Evolutionary conservation across 2,797 vertebrate genomes (phyloP).

Genomic region (Gambelia wislizenii): DNA sequence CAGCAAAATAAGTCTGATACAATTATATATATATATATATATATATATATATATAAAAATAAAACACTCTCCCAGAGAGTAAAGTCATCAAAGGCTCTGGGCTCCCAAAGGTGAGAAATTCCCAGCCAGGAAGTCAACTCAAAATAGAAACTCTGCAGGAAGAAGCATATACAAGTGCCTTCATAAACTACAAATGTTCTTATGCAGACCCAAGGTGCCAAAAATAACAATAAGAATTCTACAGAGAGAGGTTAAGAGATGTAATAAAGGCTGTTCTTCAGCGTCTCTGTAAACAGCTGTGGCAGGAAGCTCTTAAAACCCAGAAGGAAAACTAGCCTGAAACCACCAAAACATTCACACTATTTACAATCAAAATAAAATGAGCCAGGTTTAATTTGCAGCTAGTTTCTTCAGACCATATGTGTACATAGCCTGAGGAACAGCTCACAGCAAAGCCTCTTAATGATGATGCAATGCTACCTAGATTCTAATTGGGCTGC

Average conservation of each 20-base stretch:
- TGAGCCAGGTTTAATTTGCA: constrained; percentile 37
- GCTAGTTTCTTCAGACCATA: constrained; percentile 32
- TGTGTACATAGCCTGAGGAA: not conserved
- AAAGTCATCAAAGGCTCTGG: constrained; percentile 49
- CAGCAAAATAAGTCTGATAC: constrained; percentile 25
- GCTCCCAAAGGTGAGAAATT: constrained; percentile 72
- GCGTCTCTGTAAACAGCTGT: constrained; percentile 24
- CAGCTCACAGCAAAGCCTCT: not conserved
- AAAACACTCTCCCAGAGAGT: constrained; percentile 14
- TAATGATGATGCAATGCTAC: not conserved
- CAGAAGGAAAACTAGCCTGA: constrained; percentile 26
- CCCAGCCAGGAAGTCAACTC: constrained; percentile 53
- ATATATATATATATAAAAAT: too few species aligned
- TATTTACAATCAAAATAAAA: constrained; percentile 39
- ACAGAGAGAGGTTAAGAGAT: constrained; percentile 64
- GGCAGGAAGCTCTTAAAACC: constrained; percentile 49
- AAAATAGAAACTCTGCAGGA: constrained; percentile 70
- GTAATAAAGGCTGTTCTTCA: constrained; percentile 56
- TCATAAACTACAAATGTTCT: constrained; percentile 72
- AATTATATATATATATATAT: too few species aligned
- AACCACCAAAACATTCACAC: constrained; percentile 31
- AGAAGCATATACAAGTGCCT: constrained; percentile 67
- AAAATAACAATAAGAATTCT: constrained; percentile 65
- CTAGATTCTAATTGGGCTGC: not conserved
- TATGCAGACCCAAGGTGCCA: constrained; percentile 54